phyloP scores from a whole-genome alignment of 2,113 vertebrate genomes.

The Diadophis punctatus region DNA sequence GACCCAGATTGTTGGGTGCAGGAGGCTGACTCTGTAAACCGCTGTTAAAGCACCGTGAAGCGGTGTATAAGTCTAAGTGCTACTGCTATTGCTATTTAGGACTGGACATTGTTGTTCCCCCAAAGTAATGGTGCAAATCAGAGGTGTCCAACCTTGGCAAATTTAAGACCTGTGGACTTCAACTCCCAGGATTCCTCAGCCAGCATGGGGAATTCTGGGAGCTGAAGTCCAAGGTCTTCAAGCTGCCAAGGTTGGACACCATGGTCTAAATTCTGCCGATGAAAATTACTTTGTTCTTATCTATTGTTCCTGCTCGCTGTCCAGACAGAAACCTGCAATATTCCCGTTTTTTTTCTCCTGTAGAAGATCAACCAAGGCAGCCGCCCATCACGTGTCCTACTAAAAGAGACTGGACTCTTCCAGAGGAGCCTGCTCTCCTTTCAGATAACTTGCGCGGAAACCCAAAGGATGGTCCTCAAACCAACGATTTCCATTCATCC shows the following conservation, averaged over 20 bases:
- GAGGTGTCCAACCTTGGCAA: neutral
- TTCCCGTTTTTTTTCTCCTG: constrained; percentile 64
- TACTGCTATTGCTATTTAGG: neutral
- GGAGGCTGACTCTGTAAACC: too few relatives aligned
- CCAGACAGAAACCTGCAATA: constrained; percentile 23
- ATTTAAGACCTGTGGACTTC: neutral
- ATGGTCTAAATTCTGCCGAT: neutral
- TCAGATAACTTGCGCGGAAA: constrained; percentile 56
- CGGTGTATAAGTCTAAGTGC: too few relatives aligned
- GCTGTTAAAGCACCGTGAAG: too few relatives aligned
- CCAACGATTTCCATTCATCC: constrained; percentile 64
- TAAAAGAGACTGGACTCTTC: constrained; percentile 60
- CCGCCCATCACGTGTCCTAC: constrained; percentile 59
- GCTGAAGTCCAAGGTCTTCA: too few relatives aligned
- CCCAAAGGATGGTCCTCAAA: constrained; percentile 66
- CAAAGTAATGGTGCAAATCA: neutral
- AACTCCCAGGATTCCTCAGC: neutral
- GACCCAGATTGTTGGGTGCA: too few relatives aligned
- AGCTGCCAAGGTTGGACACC: too few relatives aligned
- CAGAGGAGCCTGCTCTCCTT: constrained; percentile 53
- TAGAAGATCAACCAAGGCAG: constrained; percentile 71
- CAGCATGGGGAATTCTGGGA: neutral
- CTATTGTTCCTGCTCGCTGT: neutral
- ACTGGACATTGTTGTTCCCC: neutral
- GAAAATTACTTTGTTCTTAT: neutral